Evolutionary conservation across 2,888 invertebrate species (phyloP).

Genomic region (Carcina quercana): DNA sequence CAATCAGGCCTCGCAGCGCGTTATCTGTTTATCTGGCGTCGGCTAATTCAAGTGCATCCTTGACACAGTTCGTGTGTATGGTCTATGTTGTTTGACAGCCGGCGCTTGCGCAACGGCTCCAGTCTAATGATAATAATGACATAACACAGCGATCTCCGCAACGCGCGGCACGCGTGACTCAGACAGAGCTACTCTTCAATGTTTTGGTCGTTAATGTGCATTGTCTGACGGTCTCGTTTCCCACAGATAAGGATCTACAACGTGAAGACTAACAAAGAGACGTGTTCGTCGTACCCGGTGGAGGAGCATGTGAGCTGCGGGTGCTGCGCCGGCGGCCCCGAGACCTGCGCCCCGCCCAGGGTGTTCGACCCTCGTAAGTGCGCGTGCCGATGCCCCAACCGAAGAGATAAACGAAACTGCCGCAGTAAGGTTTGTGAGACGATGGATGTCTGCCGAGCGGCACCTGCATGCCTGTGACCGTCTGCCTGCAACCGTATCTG

Average conservation of each 20-base stretch:
- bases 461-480: slow-evolving; percentile 33
- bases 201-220: slow-evolving; percentile 1
- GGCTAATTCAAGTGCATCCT: slow-evolving; percentile 41
- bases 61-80: slow-evolving; percentile 45
- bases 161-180: slow-evolving; percentile 6
- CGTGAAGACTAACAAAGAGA: slow-evolving; percentile 50
- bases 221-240: slow-evolving; percentile 10
- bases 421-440: slow-evolving; percentile 65
- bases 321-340: slow-evolving; percentile 43
- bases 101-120: slow-evolving; percentile 28
- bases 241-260: slow-evolving; percentile 56
- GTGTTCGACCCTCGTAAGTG: slow-evolving; percentile 68
- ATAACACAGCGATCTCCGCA: slow-evolving; percentile 24
- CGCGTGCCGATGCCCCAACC: slow-evolving; percentile 63
- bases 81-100: slow-evolving; percentile 22
- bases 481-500: slow-evolving; percentile 25
- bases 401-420: slow-evolving; percentile 52
- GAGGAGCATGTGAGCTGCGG: slow-evolving; percentile 57
- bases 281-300: slow-evolving; percentile 48
- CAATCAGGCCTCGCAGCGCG: slow-evolving; percentile 18
- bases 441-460: slow-evolving; percentile 62
- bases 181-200: slow-evolving; percentile 3
- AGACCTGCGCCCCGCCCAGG: slow-evolving; percentile 40
- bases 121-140: slow-evolving; percentile 40
- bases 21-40: slow-evolving; percentile 36